Base-by-base conservation (phyloP, 1,140 invertebrate species). In the Bursaphelenchus mucronatus region DNA sequence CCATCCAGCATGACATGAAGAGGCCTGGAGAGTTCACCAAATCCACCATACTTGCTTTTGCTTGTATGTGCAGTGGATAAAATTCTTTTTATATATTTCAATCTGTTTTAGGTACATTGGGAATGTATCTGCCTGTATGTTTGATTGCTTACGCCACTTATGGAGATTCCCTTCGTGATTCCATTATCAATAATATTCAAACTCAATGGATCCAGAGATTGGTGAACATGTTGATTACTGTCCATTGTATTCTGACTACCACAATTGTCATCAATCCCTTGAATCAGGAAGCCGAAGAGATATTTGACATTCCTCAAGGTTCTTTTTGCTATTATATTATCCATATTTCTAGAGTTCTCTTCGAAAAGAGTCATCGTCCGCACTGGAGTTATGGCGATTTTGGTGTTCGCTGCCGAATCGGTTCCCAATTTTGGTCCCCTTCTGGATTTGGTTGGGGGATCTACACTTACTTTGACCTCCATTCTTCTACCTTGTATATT, bases 351-450 rank as follows among this genome's bases (percentile, higher is more conserved):
- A 94, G 91, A 86, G 40, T 94, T 95, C 74, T 87, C 87, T 62
- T 86, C 86, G 81, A 88, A 88, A 76, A 84, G 92, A 9, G 88
- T 89, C 59, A 78, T 88, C 0, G 81, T 90, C n/a, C 85, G 92
- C 41, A 89, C 89, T 3, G 78, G 84, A 0, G 49, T 61, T 40
- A 85, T 92, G 11, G 84, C 86, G 0, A 65, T 88, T 1, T 87
- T 88, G 0, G 86, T 92, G 3, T 86, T 90, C 15, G 83, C 92
- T 8, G 90, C 88, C 0, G 89, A 91, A 83, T 87, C 88, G 7
- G 86, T 94, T 1, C 91, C 92, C 0, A 85, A 88, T 68, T 94
- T 94, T 78, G 90, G 92, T 68, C 84, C 90, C 15, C 87, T 94
- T 0, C 89, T 94, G 87, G 87, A 90, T 39, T 83, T 94, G 2